Conservation (phyloP, 2,888 invertebrate genomes). For the Dioctria rufipes region DNA sequence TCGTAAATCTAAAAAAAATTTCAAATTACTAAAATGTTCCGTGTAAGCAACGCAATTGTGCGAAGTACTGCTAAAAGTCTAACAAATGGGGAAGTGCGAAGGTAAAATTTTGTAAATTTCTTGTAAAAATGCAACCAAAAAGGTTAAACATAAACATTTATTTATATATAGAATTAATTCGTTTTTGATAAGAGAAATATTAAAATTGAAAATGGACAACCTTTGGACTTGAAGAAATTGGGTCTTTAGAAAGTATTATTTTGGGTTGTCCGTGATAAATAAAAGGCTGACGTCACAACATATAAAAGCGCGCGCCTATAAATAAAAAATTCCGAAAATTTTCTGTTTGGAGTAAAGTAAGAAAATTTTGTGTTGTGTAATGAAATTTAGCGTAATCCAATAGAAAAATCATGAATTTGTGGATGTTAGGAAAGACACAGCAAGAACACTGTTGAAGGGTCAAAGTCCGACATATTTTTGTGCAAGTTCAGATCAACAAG, state of each 20-base stretch:
- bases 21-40: conserved; percentile 47
- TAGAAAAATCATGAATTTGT: too few species aligned
- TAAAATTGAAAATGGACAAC: conserved; percentile 38
- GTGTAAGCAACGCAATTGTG: conserved; percentile 35
- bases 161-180: not conserved
- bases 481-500: conserved; percentile 1
- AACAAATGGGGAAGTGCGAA: conserved; percentile 41
- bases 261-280: conserved; percentile 27
- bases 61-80: conserved; percentile 38
- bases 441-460: not conserved
- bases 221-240: conserved; percentile 31
- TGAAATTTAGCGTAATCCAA: too few species aligned
- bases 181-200: not conserved
- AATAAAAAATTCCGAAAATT: not conserved
- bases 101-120: conserved; percentile 42
- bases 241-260: conserved; percentile 18
- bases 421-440: too few species aligned
- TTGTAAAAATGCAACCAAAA: not conserved
- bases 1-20: not conserved
- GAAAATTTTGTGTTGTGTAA: too few species aligned
- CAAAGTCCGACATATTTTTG: conserved; percentile 39
- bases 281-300: conserved; percentile 38
- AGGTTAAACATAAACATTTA: too few species aligned
- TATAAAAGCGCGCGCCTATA: not conserved
- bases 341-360: too few species aligned